Evolutionary conservation across 2,888 invertebrate genomes (phyloP), one percentile per base, ranked within the genome.

Genomic region (Heliconius cydno): DNA sequence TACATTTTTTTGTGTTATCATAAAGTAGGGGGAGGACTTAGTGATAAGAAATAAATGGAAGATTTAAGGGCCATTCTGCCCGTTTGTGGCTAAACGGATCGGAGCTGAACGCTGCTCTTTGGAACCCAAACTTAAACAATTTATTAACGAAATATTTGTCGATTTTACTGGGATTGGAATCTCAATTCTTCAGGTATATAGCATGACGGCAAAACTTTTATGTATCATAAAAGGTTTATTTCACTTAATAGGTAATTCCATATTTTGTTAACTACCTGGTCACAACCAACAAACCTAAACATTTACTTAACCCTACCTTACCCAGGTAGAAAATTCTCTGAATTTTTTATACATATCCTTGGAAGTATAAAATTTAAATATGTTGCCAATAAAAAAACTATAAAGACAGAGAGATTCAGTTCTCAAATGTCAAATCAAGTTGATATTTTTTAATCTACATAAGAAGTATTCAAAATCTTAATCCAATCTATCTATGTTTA

Each of bases 191-290:
- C 65, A 41, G 74, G 38, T 74, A 74, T 41, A 60, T 38, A 25
- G 38, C 34, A 30, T 46, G 65, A 75, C 41, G 75, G 22, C 46
- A 65, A 65, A 46, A 41, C 41, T 75, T 75, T 65, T 75, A 75
- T 46, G 41, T 41, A 7, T 25, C 13, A 38, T 38, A 25, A 70
- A 70, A 25, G 25, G 46, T 25, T 70, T 41, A 41, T 38, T 25
- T 25, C 25, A 2, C 41, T 70, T 25, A 70, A 46, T 66, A 41
- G 25, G 38, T 34, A 63, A 34, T 75, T 75, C 41, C 19, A 38
- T 38, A 75, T 66, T 65, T 65, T 28, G 65, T 66, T 75, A 19
- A 46, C 65, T 75, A 75, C 75, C 75, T 75, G 75, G 30, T 46
- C 63, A 4, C 12, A 65, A 9, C 4, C 22, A 46, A 65, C 41